Conservation (phyloP, 2,113 vertebrate genomes). For the Monopterus albus region DNA sequence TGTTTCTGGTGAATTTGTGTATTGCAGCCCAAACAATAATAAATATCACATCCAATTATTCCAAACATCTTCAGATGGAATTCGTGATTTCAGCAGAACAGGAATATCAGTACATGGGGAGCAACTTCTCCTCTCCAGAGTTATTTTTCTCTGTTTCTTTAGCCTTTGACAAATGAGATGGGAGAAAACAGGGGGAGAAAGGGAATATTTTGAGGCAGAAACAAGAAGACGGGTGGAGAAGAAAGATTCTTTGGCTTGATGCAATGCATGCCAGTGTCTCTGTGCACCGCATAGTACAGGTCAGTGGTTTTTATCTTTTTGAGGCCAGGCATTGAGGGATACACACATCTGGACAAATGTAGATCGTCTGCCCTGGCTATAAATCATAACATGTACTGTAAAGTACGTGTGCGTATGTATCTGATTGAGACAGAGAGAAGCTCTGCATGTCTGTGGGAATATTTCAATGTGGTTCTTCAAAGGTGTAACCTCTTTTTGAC, state of each 20-base stretch:
- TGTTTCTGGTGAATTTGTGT: slow-evolving; percentile 2
- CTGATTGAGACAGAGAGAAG: slow-evolving; percentile 52
- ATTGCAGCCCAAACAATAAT: slow-evolving; percentile 20
- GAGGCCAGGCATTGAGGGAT: slow-evolving; percentile 74
- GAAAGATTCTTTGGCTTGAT: slow-evolving; percentile 75
- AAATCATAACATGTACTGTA: slow-evolving; percentile 72
- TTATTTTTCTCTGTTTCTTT: slow-evolving; percentile 77
- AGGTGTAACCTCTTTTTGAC: slow-evolving; percentile 8
- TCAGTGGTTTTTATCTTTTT: slow-evolving; percentile 78
- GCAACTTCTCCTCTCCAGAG: slow-evolving; percentile 58
- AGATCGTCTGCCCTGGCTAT: slow-evolving; percentile 64
- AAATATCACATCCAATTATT: slow-evolving; percentile 58
- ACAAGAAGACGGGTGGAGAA: slow-evolving; percentile 48
- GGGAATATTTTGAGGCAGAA: slow-evolving; percentile 69
- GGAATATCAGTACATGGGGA: slow-evolving; percentile 43
- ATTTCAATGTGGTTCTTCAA: slow-evolving; percentile 36
- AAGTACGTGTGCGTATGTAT: slow-evolving; percentile 50
- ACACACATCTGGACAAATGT: slow-evolving; percentile 81
- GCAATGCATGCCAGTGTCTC: slow-evolving; percentile 78
- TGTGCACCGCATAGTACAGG: slow-evolving; percentile 65
- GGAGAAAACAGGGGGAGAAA: slow-evolving; percentile 68
- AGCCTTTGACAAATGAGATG: slow-evolving; percentile 79
- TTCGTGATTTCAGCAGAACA: slow-evolving; percentile 53
- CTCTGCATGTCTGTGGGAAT: slow-evolving; percentile 41
- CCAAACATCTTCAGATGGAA: slow-evolving; percentile 75